Evolutionary conservation across 2,113 vertebrate species (phyloP).

Genomic region (Craseonycteris thonglongyai): DNA sequence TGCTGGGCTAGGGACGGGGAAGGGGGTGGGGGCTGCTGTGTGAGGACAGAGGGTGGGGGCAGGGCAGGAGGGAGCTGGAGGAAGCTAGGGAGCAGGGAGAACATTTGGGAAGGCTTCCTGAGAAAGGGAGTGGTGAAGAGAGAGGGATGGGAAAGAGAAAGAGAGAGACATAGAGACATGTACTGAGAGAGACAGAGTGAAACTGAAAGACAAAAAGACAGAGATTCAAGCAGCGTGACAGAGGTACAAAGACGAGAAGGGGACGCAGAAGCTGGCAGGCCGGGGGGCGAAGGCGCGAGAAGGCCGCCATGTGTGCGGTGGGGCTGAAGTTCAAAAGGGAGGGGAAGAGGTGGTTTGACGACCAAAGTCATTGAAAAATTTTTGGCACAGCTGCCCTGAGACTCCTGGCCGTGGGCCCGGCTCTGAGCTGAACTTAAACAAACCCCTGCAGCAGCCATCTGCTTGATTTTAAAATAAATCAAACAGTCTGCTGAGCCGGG

Average conservation of each 20-base stretch:
- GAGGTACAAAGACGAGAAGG: conserved; percentile 38
- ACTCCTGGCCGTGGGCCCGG: conserved; percentile 92
- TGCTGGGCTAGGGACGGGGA: not conserved
- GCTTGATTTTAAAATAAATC: conserved; percentile 99
- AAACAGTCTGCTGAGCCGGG: conserved; percentile 95
- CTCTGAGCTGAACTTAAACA: conserved; percentile 99
- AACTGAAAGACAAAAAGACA: not conserved
- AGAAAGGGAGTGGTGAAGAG: not conserved
- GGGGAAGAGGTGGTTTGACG: conserved; percentile 84
- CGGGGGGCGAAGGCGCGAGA: conserved; percentile 55
- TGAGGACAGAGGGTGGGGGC: not conserved
- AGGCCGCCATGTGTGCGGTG: conserved; percentile 59
- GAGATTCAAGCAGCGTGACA: not conserved
- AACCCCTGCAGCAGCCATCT: conserved; percentile 99
- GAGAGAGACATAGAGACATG: not conserved
- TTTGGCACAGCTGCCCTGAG: conserved; percentile 88
- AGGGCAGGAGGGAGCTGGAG: not conserved
- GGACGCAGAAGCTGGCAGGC: conserved; percentile 32
- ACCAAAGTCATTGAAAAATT: conserved; percentile 95
- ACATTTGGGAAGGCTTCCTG: not conserved
- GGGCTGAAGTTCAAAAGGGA: conserved; percentile 65
- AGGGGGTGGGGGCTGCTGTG: not conserved
- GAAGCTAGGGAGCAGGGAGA: not conserved
- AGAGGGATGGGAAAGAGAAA: not conserved
- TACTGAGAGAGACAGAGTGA: not conserved